Conservation (phyloP, 2,797 vertebrate genomes). For the Poecilia velifera region DNA sequence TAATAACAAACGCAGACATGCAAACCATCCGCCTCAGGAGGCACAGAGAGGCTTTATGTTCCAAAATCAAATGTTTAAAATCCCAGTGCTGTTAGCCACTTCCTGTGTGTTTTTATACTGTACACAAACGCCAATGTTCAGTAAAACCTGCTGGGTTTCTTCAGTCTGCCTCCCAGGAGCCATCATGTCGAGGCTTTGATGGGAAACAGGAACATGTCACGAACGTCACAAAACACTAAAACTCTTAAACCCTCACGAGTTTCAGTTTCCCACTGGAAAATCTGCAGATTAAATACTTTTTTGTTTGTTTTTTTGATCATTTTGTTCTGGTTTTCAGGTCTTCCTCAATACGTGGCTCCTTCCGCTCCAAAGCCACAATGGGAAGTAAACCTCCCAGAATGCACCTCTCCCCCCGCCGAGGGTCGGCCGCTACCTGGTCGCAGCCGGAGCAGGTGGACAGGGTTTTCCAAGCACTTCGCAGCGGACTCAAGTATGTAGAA, state of each 20-base stretch:
- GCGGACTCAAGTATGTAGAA: conserved; percentile 85
- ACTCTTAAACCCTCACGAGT: not conserved
- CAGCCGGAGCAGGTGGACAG: conserved; percentile 90
- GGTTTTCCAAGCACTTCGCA: conserved; percentile 90
- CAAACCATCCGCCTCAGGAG: not conserved
- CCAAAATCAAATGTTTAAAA: not conserved
- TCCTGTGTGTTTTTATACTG: not conserved
- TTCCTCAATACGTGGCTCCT: conserved; percentile 83
- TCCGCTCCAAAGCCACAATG: conserved; percentile 80
- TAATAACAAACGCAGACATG: not conserved
- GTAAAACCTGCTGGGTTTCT: not conserved
- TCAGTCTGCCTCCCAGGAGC: not conserved
- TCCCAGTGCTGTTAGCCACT: not conserved
- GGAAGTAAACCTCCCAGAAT: conserved; percentile 80
- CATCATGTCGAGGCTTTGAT: not conserved
- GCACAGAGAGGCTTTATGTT: not conserved
- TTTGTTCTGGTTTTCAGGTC: conserved; percentile 66
- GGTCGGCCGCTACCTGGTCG: conserved; percentile 57
- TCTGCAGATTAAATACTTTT: not conserved
- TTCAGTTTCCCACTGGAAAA: not conserved
- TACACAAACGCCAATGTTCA: not conserved
- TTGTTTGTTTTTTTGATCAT: not conserved
- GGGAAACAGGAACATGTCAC: not conserved
- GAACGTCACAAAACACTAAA: not conserved
- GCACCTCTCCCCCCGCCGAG: conserved; percentile 79